These are phyloP conservation scores for Mnemiopsis leidyi DNA, from an alignment of 37 sponge, comb jelly and placozoan species.

Conservation along the genomic window DNA sequence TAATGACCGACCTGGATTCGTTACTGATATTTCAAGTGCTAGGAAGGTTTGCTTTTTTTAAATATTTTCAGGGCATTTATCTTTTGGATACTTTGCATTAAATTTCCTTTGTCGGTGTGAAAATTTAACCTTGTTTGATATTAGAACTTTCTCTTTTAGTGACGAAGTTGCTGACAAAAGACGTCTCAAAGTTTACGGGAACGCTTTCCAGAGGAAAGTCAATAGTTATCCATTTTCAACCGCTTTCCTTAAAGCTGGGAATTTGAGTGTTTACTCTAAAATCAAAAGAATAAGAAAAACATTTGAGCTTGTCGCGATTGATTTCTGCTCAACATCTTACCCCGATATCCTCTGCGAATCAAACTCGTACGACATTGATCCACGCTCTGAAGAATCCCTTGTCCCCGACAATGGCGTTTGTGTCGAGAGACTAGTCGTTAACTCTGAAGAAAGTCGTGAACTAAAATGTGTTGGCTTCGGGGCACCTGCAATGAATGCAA, in stretches of 20 bases:
- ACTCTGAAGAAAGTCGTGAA: not conserved
- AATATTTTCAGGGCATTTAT: too few relatives aligned
- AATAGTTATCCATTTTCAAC: not conserved
- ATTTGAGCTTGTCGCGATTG: not conserved
- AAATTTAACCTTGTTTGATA: too few relatives aligned
- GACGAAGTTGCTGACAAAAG: not conserved
- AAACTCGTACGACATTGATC: not conserved
- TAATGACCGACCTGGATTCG: not conserved
- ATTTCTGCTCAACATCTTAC: not conserved
- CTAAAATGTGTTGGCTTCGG: not conserved
- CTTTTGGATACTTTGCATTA: too few relatives aligned
- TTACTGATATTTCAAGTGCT: not conserved
- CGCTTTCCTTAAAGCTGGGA: not conserved
- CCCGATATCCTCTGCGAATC: not conserved
- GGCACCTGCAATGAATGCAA: not conserved
- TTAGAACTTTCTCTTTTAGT: not conserved
- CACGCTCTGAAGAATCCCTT: not conserved
- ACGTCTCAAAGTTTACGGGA: not conserved
- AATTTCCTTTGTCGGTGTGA: too few relatives aligned
- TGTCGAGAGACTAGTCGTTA: not conserved
- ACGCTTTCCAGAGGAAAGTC: not conserved
- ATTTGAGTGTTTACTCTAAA: too few relatives aligned
- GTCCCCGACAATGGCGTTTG: not conserved
- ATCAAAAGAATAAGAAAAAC: not conserved
- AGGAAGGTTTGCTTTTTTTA: not conserved